Conservation (phyloP, 2,888 invertebrate species). For the Tuta absoluta region DNA sequence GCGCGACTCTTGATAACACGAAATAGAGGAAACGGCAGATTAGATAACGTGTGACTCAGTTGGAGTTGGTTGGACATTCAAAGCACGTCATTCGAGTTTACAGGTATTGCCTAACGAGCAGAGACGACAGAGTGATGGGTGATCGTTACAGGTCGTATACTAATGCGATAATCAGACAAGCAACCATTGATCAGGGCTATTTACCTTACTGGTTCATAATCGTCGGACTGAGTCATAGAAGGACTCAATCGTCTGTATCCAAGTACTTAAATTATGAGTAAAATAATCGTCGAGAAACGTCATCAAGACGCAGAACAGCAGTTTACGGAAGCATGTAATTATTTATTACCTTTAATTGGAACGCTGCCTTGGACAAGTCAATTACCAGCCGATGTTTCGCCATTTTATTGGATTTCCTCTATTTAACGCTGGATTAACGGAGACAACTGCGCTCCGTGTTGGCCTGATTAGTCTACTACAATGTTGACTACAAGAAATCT, state of each 20-base stretch:
- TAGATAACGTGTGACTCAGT: conserved; percentile 58
- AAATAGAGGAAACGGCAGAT: conserved; percentile 53
- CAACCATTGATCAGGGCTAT: conserved; percentile 51
- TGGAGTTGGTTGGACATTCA: conserved; percentile 17
- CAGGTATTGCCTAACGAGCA: conserved; percentile 20
- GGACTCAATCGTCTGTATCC: neutral
- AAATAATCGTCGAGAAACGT: conserved; percentile 54
- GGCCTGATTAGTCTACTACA: neutral
- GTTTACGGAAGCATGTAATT: conserved; percentile 30
- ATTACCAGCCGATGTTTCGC: conserved; percentile 28
- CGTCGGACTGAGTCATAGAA: conserved; percentile 52
- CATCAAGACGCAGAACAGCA: conserved; percentile 43
- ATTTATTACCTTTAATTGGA: conserved; percentile 31
- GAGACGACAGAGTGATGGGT: conserved; percentile 29
- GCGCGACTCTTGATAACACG: conserved; percentile 39
- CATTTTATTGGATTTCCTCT: conserved; percentile 30
- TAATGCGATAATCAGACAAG: conserved; percentile 43
- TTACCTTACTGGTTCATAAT: conserved; percentile 55
- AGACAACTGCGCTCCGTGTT: conserved; percentile 3
- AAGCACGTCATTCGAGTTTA: conserved; percentile 21
- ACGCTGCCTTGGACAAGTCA: conserved; percentile 30
- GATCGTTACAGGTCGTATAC: conserved; percentile 38
- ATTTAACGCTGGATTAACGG: conserved; percentile 8
- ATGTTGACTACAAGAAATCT: conserved; percentile 1
- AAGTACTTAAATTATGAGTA: conserved; percentile 52